Base-by-base conservation (phyloP, 2,888 invertebrate species). In the Phragmatobia fuliginosa region DNA sequence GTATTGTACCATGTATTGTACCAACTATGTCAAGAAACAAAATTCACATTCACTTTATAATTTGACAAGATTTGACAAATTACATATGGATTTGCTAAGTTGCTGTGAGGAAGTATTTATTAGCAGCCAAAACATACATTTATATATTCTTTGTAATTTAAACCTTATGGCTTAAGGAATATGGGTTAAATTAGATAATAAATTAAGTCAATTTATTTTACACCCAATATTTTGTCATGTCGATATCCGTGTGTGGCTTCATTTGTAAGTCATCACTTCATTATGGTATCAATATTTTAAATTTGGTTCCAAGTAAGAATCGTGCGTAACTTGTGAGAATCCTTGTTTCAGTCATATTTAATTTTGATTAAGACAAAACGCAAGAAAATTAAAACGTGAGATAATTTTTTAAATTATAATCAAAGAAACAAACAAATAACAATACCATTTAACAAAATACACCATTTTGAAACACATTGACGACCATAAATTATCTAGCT, bases 31-130 rank as follows among this genome's bases (percentile, higher is more conserved):
- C 79, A 77, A 77, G 77, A 74, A 75, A 71, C 66, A 62, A 62
- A 62, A 28, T 32, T 69, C 38, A 77, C 73, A 72, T 74, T 25
- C 3, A 74, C 75, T 62, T 70, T 68, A 91, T 91, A 88, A 89
- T 91, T 92, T 91, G 88, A 91, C n/a, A 89, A n/a, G 88, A 91
- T 92, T 91, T 92, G 92, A 92, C 90, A 90, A 91, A 92, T 88
- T 87, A 83, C 85, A 80, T 85, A 81, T 90, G 91, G 88, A 86
- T 90, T 91, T 90, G 86, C 89, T 90, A 89, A 87, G 85, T 82
- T 83, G 83, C 82, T 87, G 85, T 87, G 89, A 90, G 87, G 91
- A 92, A 88, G 85, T 87, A 90, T 91, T 91, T 89, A 91, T 90
- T 88, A 84, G 83, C 76, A 74, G 73, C 73, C 75, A 31, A 74